Percentiles rank a stretch among this genome's conserved stretches.
These are phyloP conservation scores for Rhynchophorus ferrugineus DNA, from an alignment of 1,140 invertebrate genomes.

Conservation along the genomic window DNA sequence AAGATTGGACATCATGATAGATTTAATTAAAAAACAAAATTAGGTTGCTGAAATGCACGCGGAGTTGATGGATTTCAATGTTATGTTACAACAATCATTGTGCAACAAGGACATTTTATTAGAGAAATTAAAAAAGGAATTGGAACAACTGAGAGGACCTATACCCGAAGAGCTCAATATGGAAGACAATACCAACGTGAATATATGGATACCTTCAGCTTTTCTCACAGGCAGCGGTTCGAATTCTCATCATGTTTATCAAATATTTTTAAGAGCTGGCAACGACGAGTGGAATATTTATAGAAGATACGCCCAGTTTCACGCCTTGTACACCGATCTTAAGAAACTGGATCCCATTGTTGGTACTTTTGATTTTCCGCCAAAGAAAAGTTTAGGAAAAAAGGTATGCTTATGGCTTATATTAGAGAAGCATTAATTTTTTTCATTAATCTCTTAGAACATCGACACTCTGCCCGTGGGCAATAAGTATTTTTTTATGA, in stretches of 20 bases:
- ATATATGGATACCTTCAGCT: slow-evolving; percentile 84
- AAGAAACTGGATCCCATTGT: slow-evolving; percentile 76
- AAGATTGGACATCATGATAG: not conserved
- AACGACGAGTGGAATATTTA: slow-evolving; percentile 93
- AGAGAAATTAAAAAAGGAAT: slow-evolving; percentile 55
- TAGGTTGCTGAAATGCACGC: slow-evolving; percentile 94
- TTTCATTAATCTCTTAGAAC: too few relatives aligned
- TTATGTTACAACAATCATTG: slow-evolving; percentile 45
- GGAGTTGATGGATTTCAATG: slow-evolving; percentile 91
- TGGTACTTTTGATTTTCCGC: slow-evolving; percentile 82
- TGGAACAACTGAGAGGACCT: slow-evolving; percentile 63
- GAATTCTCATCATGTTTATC: slow-evolving; percentile 76
- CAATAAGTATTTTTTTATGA: too few relatives aligned
- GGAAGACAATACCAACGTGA: slow-evolving; percentile 47
- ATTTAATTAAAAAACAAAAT: not conserved
- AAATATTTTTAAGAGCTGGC: slow-evolving; percentile 80
- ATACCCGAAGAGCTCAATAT: slow-evolving; percentile 43
- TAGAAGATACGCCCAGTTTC: slow-evolving; percentile 83
- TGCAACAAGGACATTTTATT: slow-evolving; percentile 57
- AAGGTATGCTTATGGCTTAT: slow-evolving; percentile 51
- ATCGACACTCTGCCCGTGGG: too few relatives aligned
- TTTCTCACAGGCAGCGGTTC: slow-evolving; percentile 70
- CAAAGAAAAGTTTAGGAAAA: slow-evolving; percentile 85
- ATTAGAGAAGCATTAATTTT: too few relatives aligned
- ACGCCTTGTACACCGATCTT: slow-evolving; percentile 69